Evolutionary conservation across 1,140 invertebrate genomes (phyloP), one percentile per base, ranked within the genome.

Genomic region (Notospermus geniculatus): DNA sequence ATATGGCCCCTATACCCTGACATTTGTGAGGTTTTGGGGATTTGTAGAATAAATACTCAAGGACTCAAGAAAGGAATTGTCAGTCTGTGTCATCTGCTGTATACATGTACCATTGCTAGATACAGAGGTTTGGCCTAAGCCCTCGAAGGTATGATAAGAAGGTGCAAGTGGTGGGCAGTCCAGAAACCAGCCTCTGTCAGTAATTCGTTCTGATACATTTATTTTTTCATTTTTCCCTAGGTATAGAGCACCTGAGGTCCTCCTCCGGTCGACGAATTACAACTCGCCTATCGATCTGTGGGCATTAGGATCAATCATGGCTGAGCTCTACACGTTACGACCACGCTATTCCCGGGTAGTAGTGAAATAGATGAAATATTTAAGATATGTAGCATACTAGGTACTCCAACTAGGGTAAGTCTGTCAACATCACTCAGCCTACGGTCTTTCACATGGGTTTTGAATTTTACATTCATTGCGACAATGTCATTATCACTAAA

Each of bases 321-420:
- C 95, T 2, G 97, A 99, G 82, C 83, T 99, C 13, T 99, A 99
- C 76, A 98, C 95, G n/a, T 91, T 97, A 63, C 85, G 95, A 41
- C 97, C 97, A 0, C 82, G 99, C n/a, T n/a, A 9, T 99, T 99
- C 82, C 97, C 97, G 0, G 97, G 86, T 27, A 83, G 82, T 57
- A 96, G 92, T 63, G 97, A 99, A 83, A 95, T 99, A 59, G 97
- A 99, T 80, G 92, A 99, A 83, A 88, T 99, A 54, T 98, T 98
- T 68, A 81, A 80, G 82, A 96, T 98, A 59, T 96, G 95, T 74
- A 91, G 92, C 0, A 87, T 98, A 22, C 84, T 98, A 43, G 97
- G 97, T 11, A 97, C 95, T 2, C 96, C 97, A 0, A 88, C 91
- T 68, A 93, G 92, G 84, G 90, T 91, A 71, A 62, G 64, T n/a